Evolutionary conservation across 2,888 invertebrate genomes (phyloP).

Genomic region (Clusia tigrina): DNA sequence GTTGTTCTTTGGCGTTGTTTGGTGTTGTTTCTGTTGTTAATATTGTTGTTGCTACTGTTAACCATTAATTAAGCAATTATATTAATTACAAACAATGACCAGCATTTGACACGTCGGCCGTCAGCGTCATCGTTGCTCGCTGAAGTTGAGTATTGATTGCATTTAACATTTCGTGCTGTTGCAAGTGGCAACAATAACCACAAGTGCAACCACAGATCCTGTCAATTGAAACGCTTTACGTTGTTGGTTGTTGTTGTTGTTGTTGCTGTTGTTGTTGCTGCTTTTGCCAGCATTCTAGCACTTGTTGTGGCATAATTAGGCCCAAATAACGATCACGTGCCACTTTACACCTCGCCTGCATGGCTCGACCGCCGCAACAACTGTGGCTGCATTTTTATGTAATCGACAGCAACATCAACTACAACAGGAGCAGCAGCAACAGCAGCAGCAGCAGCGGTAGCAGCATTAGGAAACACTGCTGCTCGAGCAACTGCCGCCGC

Average conservation of each 20-base stretch:
- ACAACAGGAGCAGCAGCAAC: conserved; percentile 47
- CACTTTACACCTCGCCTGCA: conserved; percentile 35
- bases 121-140: conserved; percentile 19
- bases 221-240: conserved; percentile 33
- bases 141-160: conserved; percentile 5
- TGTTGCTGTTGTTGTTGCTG: conserved; percentile 37
- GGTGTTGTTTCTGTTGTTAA: conserved; percentile 20
- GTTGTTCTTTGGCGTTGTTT: conserved; percentile 12
- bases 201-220: conserved; percentile 25
- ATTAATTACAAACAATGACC: conserved; percentile 56
- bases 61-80: conserved; percentile 57
- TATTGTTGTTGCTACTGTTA: conserved; percentile 44
- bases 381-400: conserved; percentile 45
- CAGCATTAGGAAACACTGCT: too few species aligned
- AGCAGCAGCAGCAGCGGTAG: conserved; percentile 21
- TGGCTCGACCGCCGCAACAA: conserved; percentile 12
- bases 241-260: conserved; percentile 29
- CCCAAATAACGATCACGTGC: conserved; percentile 50
- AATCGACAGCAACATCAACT: conserved; percentile 52
- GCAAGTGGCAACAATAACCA: conserved; percentile 17
- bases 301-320: conserved; percentile 28
- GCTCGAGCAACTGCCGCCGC: conserved; percentile 50
- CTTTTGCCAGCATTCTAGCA: conserved; percentile 39
- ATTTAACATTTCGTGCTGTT: neutral
- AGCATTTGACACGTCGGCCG: conserved; percentile 56